Evolutionary conservation across 64 coral and sea anemone species (phyloP).

Genomic region (Astreopora myriophthalma): DNA sequence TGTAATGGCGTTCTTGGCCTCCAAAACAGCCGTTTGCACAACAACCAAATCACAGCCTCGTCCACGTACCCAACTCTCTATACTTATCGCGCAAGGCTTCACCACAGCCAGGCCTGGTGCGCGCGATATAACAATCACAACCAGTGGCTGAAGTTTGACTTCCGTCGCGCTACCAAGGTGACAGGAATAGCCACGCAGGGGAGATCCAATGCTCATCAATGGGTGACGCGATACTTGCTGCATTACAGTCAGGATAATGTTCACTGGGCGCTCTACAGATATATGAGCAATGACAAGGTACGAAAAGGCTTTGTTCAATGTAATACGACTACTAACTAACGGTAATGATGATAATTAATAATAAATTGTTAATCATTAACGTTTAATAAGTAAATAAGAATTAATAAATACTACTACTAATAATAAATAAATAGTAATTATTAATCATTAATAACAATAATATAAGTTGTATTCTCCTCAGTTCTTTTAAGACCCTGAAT

Average conservation of each 20-base stretch:
- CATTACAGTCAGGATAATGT: conserved; percentile 72
- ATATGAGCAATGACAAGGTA: conserved; percentile 58
- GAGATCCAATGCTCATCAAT: conserved; percentile 54
- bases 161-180: conserved; percentile 64
- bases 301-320: neutral
- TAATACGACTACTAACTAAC: too few relatives aligned
- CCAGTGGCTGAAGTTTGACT: conserved; percentile 78
- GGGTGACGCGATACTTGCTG: conserved; percentile 76
- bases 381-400: too few relatives aligned
- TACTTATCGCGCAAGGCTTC: conserved; percentile 42
- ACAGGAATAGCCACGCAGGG: conserved; percentile 73
- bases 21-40: conserved; percentile 56
- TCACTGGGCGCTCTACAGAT: conserved; percentile 58
- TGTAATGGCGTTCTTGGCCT: conserved; percentile 78
- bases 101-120: conserved; percentile 45
- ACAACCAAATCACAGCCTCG: conserved; percentile 68
- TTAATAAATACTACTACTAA: too few relatives aligned
- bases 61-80: conserved; percentile 40
- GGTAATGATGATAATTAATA: too few relatives aligned
- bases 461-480: too few relatives aligned
- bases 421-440: too few relatives aligned
- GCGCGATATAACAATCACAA: conserved; percentile 78
- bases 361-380: too few relatives aligned
- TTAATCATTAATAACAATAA: too few relatives aligned
- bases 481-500: too few relatives aligned